Evolutionary conservation across 2,888 invertebrate species (phyloP), one percentile per base, ranked within the genome.

Genomic region (Desoria tigrina): DNA sequence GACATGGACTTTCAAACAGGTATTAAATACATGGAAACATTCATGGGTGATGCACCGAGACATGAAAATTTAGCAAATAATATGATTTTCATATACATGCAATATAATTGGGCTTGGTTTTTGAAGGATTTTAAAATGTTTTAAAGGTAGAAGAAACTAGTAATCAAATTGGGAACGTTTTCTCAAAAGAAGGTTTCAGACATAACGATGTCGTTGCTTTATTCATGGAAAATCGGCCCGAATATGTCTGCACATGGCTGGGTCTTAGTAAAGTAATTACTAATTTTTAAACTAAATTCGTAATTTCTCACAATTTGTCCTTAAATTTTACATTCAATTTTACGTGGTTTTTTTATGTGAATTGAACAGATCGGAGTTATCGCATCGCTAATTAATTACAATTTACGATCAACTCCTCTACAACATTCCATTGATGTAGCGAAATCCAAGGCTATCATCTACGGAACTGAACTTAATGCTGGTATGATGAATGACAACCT

Each of bases 301-400:
- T 45, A 39, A 11, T 16, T 39, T 16, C 16, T 45, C 9, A 45
- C 9, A n/a, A 45, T 45, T 45, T 7, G 11, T 32, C 11, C 32
- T 32, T 7, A 32, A 32, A 32, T 4, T 4, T 32, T 32, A 32
- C 11, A 11, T 32, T 32, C 11, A 7, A 32, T 45, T 45, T 26
- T 23, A 16, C 88, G 92, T n/a, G n/a, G n/a, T n/a, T n/a, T n/a
- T n/a, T n/a, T n/a, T n/a, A n/a, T n/a, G n/a, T n/a, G n/a, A n/a
- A n/a, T n/a, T n/a, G n/a, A n/a, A 2, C 92, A 96, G 81, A 62
- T 92, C n/a, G 93, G 94, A 0, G 85, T 90, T 0, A 86, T 93
- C 21, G 84, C 90, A 0, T 93, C 98, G 0, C 85, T 99, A 59
- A 93, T 99, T 78, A 99, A 99, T 80, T 92, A 90, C 63, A 97